These are phyloP conservation scores for Hirtodrosophila alboralis DNA, from an alignment of 2,888 invertebrate genomes.

Conservation along the genomic window DNA sequence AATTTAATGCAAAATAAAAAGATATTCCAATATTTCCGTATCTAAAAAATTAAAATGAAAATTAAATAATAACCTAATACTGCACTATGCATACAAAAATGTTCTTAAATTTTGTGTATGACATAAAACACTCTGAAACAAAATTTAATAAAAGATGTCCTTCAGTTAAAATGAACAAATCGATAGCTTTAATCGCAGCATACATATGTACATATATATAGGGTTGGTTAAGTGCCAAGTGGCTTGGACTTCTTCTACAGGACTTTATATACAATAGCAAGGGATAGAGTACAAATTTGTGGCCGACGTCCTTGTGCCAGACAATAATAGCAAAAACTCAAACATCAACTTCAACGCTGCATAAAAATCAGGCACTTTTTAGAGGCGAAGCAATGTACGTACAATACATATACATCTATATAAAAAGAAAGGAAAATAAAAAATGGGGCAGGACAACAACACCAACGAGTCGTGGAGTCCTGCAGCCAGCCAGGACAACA, in stretches of 20 bases:
- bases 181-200: slow-evolving; percentile 37
- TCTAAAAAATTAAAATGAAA: too few relatives aligned
- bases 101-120: too few relatives aligned
- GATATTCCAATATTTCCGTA: too few relatives aligned
- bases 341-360: slow-evolving; percentile 67
- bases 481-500: slow-evolving; percentile 33
- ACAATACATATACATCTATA: slow-evolving; percentile 20
- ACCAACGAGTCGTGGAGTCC: slow-evolving; percentile 30
- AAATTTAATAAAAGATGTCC: slow-evolving; percentile 16
- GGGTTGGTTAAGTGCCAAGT: slow-evolving; percentile 16
- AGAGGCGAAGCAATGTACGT: slow-evolving; percentile 25
- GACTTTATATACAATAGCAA: slow-evolving; percentile 1
- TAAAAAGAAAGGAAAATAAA: slow-evolving; percentile 7
- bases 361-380: slow-evolving; percentile 55
- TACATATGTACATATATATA: slow-evolving; percentile 1
- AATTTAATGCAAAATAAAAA: too few relatives aligned
- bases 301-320: slow-evolving; percentile 68
- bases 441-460: slow-evolving; percentile 38
- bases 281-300: slow-evolving; percentile 28
- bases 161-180: slow-evolving; percentile 26
- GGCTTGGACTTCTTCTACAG: slow-evolving; percentile 3
- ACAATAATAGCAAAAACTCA: slow-evolving; percentile 65
- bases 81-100: too few relatives aligned
- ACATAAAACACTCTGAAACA: background rate
- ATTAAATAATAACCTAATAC: too few relatives aligned